Evolutionary conservation across 2,888 invertebrate genomes (phyloP), one percentile per base, ranked within the genome.

Genomic region (Rotaria magnacalcarata): DNA sequence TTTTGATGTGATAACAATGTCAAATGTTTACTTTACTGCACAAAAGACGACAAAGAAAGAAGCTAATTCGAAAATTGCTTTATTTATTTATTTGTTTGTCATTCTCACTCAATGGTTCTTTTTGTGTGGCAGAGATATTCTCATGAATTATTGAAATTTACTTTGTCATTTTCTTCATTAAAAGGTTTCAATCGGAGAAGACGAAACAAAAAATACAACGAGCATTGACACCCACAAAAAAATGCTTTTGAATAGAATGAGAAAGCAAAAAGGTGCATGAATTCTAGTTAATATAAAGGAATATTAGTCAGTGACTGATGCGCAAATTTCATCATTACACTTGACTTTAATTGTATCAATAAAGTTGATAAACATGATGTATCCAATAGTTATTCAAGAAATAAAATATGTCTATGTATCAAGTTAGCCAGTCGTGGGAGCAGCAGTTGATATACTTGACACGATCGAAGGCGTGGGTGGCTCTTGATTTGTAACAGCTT

Each of bases 151-250:
- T 60, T n/a, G 60, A 27, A 60, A 27, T 60, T 60, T 14, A 27
- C 14, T 27, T n/a, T 27, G 8, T 43, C 75, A 21, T 52, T 52
- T 52, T 52, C 52, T 52, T 52, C 8, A 47, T 47, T 11, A 10
- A 80, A 80, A 34, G 24, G 34, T 80, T 47, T 80, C 24, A 80
- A 80, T 47, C 10, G n/a, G 67, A 67, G 67, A 67, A 43, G 41
- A 80, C 21, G 14, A 47, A 47, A 80, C n/a, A 47, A 80, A 47
- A 80, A 80, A 80, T 80, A 80, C 67, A 67, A 67, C 67, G 67
- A 67, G 34, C 34, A 27, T 41, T 34, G 4, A 34, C 34, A 67
- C 41, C 27, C 16, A 27, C 7, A 16, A 34, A 5, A 56, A 67
- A 19, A 19, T 41, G 34, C 19, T 16, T 67, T 27, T 34, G 27